These are phyloP conservation scores for Papilio dardanus DNA, from an alignment of 1,140 invertebrate species.

Conservation along the genomic window DNA sequence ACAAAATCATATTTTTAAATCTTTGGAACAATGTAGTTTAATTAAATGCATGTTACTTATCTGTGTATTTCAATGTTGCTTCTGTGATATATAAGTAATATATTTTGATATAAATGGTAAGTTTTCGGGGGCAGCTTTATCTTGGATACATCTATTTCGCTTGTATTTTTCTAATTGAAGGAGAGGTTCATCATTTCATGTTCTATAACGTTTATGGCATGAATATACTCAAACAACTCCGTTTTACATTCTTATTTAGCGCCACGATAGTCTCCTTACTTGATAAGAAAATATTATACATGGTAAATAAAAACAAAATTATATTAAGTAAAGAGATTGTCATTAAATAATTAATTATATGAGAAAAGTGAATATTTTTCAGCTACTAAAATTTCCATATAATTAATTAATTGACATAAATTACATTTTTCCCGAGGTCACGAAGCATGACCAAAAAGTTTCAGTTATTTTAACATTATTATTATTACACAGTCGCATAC, in stretches of 20 bases:
- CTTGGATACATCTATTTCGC: neutral
- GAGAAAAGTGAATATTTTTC: neutral
- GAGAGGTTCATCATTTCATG: neutral
- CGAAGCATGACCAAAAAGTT: neutral
- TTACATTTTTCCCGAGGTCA: neutral
- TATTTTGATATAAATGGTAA: neutral
- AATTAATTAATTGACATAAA: constrained; percentile 3
- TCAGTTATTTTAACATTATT: constrained; percentile 36
- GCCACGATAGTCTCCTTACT: neutral
- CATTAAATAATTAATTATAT: constrained; percentile 4
- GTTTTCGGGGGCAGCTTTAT: constrained; percentile 1
- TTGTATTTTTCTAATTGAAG: neutral
- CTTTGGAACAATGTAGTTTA: neutral
- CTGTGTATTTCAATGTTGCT: constrained; percentile 12
- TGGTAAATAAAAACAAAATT: too few relatives aligned
- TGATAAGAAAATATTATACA: too few relatives aligned
- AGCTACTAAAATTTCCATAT: neutral
- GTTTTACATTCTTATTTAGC: neutral
- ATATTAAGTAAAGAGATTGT: neutral
- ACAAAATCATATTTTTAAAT: neutral
- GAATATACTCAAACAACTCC: neutral
- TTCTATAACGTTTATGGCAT: constrained; percentile 1
- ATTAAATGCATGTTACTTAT: constrained; percentile 17
- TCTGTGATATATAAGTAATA: constrained; percentile 22
- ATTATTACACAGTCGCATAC: constrained; percentile 62